Evolutionary conservation across 1,140 invertebrate genomes (phyloP).

Genomic region (Phortica variegata): DNA sequence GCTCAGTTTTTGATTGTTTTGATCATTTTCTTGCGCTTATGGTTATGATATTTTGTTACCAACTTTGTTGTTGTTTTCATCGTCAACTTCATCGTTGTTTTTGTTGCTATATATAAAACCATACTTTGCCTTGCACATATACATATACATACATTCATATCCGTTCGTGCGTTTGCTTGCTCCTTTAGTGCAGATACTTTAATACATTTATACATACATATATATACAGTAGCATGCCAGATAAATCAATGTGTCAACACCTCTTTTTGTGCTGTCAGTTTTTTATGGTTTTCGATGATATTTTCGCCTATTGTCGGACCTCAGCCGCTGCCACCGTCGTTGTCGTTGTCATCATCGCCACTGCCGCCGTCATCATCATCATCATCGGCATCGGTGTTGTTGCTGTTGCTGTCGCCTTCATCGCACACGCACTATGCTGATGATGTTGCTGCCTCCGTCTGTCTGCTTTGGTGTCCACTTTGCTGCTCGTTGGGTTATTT

Average conservation of each 20-base stretch:
- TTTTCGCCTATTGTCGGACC: slow-evolving; percentile 54
- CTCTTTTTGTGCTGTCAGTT: slow-evolving; percentile 58
- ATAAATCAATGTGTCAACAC: slow-evolving; percentile 58
- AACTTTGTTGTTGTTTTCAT: not conserved
- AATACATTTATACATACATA: too few relatives aligned
- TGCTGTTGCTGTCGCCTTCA: slow-evolving; percentile 9
- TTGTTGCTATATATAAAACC: too few relatives aligned
- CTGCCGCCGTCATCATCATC: slow-evolving; percentile 1
- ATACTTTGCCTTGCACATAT: too few relatives aligned
- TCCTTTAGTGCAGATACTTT: slow-evolving; percentile 8
- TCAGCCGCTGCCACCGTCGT: slow-evolving; percentile 25
- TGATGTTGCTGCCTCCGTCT: not conserved
- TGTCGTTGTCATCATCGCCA: slow-evolving; percentile 1
- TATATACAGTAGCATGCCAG: slow-evolving; percentile 56
- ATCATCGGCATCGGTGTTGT: slow-evolving; percentile 17
- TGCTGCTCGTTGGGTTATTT: slow-evolving; percentile 32
- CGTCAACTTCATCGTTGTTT: not conserved
- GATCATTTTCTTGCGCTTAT: slow-evolving; percentile 22
- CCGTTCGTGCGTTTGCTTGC: slow-evolving; percentile 15
- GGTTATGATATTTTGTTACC: slow-evolving; percentile 49
- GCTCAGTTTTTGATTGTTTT: not conserved
- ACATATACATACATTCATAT: slow-evolving; percentile 44
- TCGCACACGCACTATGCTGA: not conserved
- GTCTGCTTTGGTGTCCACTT: slow-evolving; percentile 2
- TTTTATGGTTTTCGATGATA: slow-evolving; percentile 57